Conservation (phyloP, 1,140 invertebrate species). For the Cheumatopsyche charites region DNA sequence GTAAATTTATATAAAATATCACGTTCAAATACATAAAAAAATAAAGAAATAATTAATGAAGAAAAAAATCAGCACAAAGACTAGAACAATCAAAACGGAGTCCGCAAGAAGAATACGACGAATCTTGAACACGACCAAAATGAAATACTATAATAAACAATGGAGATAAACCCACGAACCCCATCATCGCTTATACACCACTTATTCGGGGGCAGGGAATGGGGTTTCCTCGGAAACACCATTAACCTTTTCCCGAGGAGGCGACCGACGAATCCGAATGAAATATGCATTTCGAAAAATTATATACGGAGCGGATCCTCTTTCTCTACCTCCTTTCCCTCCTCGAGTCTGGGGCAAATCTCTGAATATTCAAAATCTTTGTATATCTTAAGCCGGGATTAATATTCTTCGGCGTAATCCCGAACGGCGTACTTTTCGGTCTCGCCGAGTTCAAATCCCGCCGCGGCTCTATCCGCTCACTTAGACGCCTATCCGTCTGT, state of each 20-base stretch:
- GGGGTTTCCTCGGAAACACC: not conserved
- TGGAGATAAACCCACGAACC: slow-evolving; percentile 9
- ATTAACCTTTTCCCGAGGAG: slow-evolving; percentile 25
- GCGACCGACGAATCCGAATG: slow-evolving; percentile 32
- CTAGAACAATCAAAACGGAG: no score
- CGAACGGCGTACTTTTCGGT: slow-evolving; percentile 24
- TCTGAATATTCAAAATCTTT: slow-evolving; percentile 47
- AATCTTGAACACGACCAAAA: not conserved
- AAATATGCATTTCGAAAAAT: slow-evolving; percentile 46
- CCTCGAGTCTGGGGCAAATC: slow-evolving; percentile 37
- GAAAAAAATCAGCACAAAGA: no score
- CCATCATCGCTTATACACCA: slow-evolving; percentile 1
- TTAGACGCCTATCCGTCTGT: not conserved
- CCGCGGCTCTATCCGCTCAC: not conserved
- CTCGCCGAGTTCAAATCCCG: slow-evolving; percentile 27
- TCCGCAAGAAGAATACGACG: not conserved
- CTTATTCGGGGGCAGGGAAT: no score
- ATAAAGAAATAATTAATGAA: no score
- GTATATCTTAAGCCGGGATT: slow-evolving; percentile 46
- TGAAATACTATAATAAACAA: slow-evolving; percentile 19
- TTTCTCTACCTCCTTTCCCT: not conserved
- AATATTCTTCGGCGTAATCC: slow-evolving; percentile 47
- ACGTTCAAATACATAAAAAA: no score
- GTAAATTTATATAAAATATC: no score
- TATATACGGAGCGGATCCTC: slow-evolving; percentile 28